Evolutionary conservation across 92 coral and sea anemone genomes (phyloP).

Genomic region (Actinernus sp.): DNA sequence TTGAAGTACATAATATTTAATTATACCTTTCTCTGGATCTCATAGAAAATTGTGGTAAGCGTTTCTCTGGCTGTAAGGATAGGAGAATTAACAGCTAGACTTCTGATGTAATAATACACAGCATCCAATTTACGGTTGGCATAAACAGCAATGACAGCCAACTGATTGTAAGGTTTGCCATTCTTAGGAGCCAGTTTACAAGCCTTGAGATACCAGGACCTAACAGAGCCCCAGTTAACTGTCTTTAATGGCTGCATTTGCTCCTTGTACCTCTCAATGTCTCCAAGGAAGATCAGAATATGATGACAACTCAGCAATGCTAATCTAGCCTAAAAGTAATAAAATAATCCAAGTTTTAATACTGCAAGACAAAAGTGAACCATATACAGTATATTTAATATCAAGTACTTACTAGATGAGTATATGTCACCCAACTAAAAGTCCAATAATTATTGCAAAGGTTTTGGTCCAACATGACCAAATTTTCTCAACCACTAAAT

Average conservation of each 20-base stretch:
- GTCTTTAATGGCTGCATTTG: slow-evolving; percentile 60
- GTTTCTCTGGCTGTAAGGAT: slow-evolving; percentile 94
- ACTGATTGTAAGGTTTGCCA: slow-evolving; percentile 97
- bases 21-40: slow-evolving; percentile 92
- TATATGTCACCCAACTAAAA: no score
- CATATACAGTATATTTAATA: no score
- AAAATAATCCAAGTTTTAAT: not conserved
- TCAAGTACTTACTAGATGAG: no score
- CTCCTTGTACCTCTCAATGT: slow-evolving; percentile 86
- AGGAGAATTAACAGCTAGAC: slow-evolving; percentile 87
- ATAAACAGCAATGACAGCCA: slow-evolving; percentile 94
- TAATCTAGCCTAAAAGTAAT: slow-evolving; percentile 76
- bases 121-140: slow-evolving; percentile 98
- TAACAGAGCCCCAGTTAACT: slow-evolving; percentile 82
- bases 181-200: slow-evolving; percentile 93
- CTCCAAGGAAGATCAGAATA: slow-evolving; percentile 91
- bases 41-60: slow-evolving; percentile 84
- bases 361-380: not conserved
- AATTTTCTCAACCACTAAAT: no score
- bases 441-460: no score
- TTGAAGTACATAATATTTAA: no score
- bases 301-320: slow-evolving; percentile 93
- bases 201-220: slow-evolving; percentile 92
- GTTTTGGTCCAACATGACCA: no score
- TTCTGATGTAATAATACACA: slow-evolving; percentile 87